Conservation (phyloP, 1,140 invertebrate species). For the Plutomurus gul region DNA sequence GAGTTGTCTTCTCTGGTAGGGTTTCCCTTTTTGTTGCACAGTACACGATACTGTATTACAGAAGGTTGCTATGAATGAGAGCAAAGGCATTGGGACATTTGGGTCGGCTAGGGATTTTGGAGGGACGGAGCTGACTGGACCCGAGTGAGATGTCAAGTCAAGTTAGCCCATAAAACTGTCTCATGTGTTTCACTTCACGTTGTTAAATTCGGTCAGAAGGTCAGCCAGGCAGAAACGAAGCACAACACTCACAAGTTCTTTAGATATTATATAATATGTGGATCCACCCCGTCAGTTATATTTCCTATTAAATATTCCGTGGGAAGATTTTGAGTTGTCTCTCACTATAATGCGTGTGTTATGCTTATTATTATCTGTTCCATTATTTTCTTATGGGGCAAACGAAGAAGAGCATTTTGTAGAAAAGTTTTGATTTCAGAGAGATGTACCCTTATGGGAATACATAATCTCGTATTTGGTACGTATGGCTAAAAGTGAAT, state of each 20-base stretch:
- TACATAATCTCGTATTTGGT: too few species aligned
- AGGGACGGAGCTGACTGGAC: background rate
- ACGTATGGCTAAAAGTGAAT: too few species aligned
- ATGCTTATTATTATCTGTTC: too few species aligned
- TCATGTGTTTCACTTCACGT: background rate
- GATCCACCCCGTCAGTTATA: conserved; percentile 4
- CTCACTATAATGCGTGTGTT: too few species aligned
- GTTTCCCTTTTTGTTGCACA: background rate
- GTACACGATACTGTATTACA: background rate
- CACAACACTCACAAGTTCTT: background rate
- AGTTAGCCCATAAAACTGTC: conserved; percentile 10
- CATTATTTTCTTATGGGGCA: too few species aligned
- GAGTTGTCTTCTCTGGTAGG: background rate
- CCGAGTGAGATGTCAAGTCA: conserved; percentile 2
- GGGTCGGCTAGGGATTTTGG: background rate
- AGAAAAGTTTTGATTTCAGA: too few species aligned
- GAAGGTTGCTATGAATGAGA: background rate
- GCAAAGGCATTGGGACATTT: background rate
- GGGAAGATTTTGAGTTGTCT: background rate
- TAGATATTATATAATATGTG: background rate
- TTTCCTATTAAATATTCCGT: background rate
- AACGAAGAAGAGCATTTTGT: too few species aligned
- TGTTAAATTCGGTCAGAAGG: conserved; percentile 5
- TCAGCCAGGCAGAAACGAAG: background rate
- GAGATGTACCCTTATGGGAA: too few species aligned